A percentile compares a stretch with the other conserved stretches of the same genome.
Evolutionary conservation across 2,113 vertebrate species (phyloP).

Genomic region (human): DNA sequence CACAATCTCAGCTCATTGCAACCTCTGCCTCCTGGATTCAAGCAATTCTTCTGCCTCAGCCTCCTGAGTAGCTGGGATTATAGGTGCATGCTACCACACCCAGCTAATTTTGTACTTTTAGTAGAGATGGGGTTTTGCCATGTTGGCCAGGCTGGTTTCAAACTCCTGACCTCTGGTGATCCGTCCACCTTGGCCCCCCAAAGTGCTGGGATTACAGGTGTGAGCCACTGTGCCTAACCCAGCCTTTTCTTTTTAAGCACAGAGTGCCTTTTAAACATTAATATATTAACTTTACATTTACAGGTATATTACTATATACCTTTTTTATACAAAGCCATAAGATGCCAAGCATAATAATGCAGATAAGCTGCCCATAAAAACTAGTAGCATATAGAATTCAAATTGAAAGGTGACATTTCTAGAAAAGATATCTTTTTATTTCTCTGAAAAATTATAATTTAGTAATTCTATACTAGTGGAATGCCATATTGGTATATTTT

Average conservation of each 20-base stretch:
- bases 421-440: neutral
- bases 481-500: neutral
- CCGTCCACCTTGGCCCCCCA: no score
- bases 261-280: neutral
- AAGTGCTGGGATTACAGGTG: no score
- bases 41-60: no score
- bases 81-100: no score
- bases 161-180: no score
- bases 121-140: no score
- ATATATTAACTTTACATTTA: neutral
- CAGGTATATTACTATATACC: neutral
- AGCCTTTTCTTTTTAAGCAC: neutral
- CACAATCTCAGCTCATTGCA: no score
- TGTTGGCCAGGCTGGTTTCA: no score
- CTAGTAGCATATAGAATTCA: neutral
- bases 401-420: neutral
- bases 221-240: no score
- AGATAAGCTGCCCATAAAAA: slow-evolving; percentile 14
- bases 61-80: no score
- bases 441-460: neutral
- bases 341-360: neutral
- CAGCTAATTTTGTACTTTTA: no score
- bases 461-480: neutral
- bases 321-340: neutral
- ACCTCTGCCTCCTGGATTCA: no score